Evolutionary conservation across 2,888 invertebrate genomes (phyloP), one percentile per base, ranked within the genome.

Genomic region (Parochlus steinenii): DNA sequence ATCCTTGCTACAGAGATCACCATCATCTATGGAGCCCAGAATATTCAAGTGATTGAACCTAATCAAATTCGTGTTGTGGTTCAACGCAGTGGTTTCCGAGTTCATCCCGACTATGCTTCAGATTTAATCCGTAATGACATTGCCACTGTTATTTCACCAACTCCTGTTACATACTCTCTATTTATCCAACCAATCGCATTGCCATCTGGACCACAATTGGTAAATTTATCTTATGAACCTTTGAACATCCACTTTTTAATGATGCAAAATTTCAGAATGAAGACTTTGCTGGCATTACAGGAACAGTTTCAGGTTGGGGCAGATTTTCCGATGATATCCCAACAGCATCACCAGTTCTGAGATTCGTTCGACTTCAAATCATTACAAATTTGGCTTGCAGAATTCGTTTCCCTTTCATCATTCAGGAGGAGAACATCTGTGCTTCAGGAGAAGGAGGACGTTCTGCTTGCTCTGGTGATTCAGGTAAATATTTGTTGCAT

Each of bases 221-320:
- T n/a, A n/a, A n/a, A n/a, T n/a, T n/a, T n/a, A n/a, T n/a, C n/a
- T n/a, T n/a, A n/a, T n/a, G n/a, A n/a, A n/a, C n/a, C n/a, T n/a
- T n/a, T n/a, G n/a, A n/a, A n/a, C n/a, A n/a, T n/a, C n/a, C n/a
- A n/a, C n/a, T n/a, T n/a, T n/a, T n/a, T n/a, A n/a, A n/a, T n/a
- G n/a, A n/a, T n/a, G n/a, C n/a, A n/a, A n/a, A n/a, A n/a, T n/a
- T n/a, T n/a, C n/a, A n/a, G n/a, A n/a, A n/a, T n/a, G n/a, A n/a
- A n/a, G n/a, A n/a, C n/a, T n/a, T n/a, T n/a, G n/a, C n/a, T n/a
- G n/a, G n/a, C n/a, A n/a, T n/a, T n/a, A n/a, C n/a, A n/a, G n/a
- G n/a, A n/a, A n/a, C n/a, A n/a, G n/a, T 33, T 5, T 24, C 24
- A 5, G 24, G 33, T n/a, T 36, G 36, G 36, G 36, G 36, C 12